Base-by-base conservation (phyloP, 2,113 vertebrate genomes). In the Orthonyx spaldingii region DNA sequence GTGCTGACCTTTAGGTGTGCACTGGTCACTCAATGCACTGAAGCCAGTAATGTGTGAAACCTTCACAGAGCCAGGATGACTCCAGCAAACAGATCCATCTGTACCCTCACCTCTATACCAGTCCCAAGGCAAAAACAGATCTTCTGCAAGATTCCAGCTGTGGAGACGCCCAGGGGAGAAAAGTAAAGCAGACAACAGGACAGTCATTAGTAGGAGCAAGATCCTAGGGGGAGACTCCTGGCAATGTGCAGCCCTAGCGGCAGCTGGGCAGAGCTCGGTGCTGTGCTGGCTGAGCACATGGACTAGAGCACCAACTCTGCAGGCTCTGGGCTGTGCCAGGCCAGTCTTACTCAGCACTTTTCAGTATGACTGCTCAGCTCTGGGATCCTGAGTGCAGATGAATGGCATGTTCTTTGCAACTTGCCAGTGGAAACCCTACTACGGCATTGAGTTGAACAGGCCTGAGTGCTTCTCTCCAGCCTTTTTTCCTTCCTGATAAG, bases 211-310 rank as follows among this genome's bases (percentile, higher is more conserved):
- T 0, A 59, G 20, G 22, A 27, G 30, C 42, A 72, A 41, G 35
- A 56, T 32, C 27, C 33, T 32, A 13, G 6, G 5, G 27, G 37
- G 16, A 83, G 21, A 5, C 12, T 30, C 44, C 2, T 1, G n/a
- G 4, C 6, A 1, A 33, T 0, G 8, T 2, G 12, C 32, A 75
- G 60, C 66, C 19, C 13, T 4, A 3, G 22, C 0, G 4, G 8
- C 0, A 4, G 18, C 22, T 17, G 39, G 16, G 33, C 8, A n/a
- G 32, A 64, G 49, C 37, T 33, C 17, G 5, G 20, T 0, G 10
- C 63, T 23, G 24, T 1, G 16, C 5, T 6, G 47, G n/a, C 55
- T 1, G 9, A 57, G 46, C 37, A 32, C 11, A 3, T 0, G 3
- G 19, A 26, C 5, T 42, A 5, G 16, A 50, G 16, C 50, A 12